phyloP scores from a whole-genome alignment of 2,113 vertebrate species.

The Myotis brandtii region DNA sequence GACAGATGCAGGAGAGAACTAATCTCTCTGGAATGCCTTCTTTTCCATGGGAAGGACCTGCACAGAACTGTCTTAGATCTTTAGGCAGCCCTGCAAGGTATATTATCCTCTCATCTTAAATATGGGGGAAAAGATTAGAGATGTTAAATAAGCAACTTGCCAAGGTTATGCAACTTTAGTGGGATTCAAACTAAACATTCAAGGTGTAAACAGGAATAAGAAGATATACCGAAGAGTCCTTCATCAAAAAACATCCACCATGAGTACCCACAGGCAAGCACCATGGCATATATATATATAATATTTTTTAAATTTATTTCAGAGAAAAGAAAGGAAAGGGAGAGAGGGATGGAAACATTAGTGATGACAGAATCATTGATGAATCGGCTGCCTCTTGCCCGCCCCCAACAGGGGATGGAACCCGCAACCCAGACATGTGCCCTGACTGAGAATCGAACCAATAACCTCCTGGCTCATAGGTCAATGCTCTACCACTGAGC shows the following conservation, averaged over 20 bases:
- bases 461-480: too few species aligned
- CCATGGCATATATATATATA: not conserved
- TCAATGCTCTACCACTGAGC: too few species aligned
- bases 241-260: not conserved
- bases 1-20: not conserved
- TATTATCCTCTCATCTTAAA: constrained; percentile 34
- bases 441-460: too few species aligned
- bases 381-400: too few species aligned
- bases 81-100: not conserved
- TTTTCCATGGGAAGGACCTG: not conserved
- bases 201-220: not conserved
- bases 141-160: not conserved
- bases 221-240: not conserved
- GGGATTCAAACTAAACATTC: not conserved
- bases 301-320: too few species aligned
- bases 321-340: too few species aligned
- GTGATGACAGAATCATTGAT: too few species aligned
- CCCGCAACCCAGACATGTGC: too few species aligned
- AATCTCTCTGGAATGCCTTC: not conserved
- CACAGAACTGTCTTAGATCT: constrained; percentile 2
- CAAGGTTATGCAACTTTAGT: not conserved
- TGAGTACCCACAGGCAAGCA: not conserved
- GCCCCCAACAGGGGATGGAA: too few species aligned
- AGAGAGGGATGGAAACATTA: too few species aligned
- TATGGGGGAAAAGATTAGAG: not conserved